Conservation (phyloP, 1,140 invertebrate species). For the Drosophila baimaii region DNA sequence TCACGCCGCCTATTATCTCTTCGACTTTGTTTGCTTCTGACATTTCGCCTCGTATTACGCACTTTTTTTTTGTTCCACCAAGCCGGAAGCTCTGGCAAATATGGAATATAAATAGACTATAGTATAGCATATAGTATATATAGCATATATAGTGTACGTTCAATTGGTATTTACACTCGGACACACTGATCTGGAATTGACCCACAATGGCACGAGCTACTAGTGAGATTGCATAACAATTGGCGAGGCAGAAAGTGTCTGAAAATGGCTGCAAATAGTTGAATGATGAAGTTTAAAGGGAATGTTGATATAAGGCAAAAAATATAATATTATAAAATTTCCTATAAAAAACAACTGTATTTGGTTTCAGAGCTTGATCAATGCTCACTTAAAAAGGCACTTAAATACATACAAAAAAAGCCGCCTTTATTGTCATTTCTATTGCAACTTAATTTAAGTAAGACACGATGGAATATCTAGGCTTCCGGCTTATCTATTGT, state of each 20-base stretch:
- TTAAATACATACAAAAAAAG: neutral
- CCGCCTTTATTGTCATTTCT: neutral
- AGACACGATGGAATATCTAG: neutral
- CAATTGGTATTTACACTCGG: constrained; percentile 23
- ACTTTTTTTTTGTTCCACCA: neutral
- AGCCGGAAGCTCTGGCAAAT: constrained; percentile 41
- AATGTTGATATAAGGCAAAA: neutral
- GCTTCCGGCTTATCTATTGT: neutral
- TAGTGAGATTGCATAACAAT: constrained; percentile 30
- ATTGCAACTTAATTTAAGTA: neutral
- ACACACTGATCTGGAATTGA: constrained; percentile 26
- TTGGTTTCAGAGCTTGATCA: neutral
- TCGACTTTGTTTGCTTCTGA: neutral
- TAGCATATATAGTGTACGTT: neutral
- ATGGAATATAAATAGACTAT: constrained; percentile 25
- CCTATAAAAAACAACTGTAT: no score
- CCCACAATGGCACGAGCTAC: constrained; percentile 40
- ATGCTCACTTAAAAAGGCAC: no score
- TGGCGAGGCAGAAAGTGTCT: constrained; percentile 13
- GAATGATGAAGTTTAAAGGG: neutral
- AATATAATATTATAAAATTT: no score
- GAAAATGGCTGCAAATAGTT: neutral
- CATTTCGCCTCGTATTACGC: constrained; percentile 1
- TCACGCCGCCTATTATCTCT: neutral
- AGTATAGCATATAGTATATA: neutral